phyloP scores from a whole-genome alignment of 2,888 invertebrate genomes.

The Erannis defoliaria region DNA sequence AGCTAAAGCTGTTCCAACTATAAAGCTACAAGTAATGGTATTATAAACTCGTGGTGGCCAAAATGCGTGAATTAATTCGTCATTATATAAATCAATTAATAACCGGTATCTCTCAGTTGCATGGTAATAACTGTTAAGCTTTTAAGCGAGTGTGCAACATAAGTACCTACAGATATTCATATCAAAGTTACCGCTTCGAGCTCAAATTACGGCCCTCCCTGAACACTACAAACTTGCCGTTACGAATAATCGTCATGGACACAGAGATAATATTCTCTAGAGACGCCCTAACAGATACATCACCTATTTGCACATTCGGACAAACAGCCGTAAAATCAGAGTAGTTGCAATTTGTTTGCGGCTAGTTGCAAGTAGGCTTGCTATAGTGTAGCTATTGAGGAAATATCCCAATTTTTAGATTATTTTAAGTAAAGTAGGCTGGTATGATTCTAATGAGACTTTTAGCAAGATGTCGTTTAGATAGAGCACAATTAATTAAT shows the following conservation, averaged over 20 bases:
- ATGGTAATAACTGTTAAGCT: conserved; percentile 7
- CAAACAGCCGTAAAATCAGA: too few species aligned
- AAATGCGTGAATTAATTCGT: conserved; percentile 10
- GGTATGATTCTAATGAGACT: too few species aligned
- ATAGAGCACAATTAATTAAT: too few species aligned
- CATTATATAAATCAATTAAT: background rate
- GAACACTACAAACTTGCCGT: conserved; percentile 31
- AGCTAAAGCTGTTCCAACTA: background rate
- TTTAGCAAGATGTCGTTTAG: too few species aligned
- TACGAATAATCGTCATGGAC: conserved; percentile 40
- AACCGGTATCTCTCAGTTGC: conserved; percentile 7
- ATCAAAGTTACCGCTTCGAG: conserved; percentile 7
- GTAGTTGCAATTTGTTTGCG: too few species aligned
- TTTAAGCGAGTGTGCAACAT: conserved; percentile 7
- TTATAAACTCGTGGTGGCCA: background rate
- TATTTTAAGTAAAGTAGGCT: too few species aligned
- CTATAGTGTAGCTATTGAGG: too few species aligned
- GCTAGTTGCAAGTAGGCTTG: too few species aligned
- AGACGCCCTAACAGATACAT: too few species aligned
- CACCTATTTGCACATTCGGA: too few species aligned
- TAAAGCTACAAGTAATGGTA: background rate
- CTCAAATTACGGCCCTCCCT: conserved; percentile 26
- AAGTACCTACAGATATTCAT: conserved; percentile 14
- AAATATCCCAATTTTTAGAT: too few species aligned
- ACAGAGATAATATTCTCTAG: too few species aligned